Conservation (phyloP, 1,140 invertebrate genomes). For the Saccostrea echinata region DNA sequence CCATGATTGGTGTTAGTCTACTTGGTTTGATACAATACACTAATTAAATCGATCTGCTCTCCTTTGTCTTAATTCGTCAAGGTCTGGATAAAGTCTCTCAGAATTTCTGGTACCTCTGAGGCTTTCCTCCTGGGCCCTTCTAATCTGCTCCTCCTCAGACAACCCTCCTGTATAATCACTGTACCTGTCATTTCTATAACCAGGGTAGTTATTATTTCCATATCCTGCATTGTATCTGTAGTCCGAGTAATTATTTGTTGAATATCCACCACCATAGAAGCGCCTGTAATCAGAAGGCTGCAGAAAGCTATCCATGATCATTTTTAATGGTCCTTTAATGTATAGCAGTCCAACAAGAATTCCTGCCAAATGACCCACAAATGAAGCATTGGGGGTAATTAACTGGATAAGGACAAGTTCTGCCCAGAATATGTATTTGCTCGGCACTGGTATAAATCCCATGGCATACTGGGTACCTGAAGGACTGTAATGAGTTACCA, state of each 20-base stretch:
- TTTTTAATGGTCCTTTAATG: constrained; percentile 84
- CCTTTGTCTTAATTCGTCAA: constrained; percentile 66
- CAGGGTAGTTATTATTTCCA: not conserved
- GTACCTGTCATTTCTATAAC: constrained; percentile 38
- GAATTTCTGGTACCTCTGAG: constrained; percentile 5
- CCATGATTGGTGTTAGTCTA: no score
- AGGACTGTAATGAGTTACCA: constrained; percentile 82
- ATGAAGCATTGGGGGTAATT: constrained; percentile 81
- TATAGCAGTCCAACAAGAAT: constrained; percentile 86
- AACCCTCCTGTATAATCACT: constrained; percentile 68
- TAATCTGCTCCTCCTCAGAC: constrained; percentile 69
- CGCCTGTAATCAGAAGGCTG: constrained; percentile 52
- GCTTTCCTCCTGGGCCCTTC: constrained; percentile 66
- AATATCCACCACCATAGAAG: constrained; percentile 40
- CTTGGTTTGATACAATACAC: not conserved
- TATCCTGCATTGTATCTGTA: not conserved
- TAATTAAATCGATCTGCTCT: constrained; percentile 57
- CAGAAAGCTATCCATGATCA: constrained; percentile 79
- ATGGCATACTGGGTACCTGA: constrained; percentile 79
- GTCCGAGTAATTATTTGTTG: constrained; percentile 27
- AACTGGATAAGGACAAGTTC: constrained; percentile 87
- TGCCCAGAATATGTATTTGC: constrained; percentile 85
- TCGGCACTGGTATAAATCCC: constrained; percentile 83
- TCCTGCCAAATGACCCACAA: constrained; percentile 85
- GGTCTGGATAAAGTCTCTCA: constrained; percentile 66